Evolutionary conservation across 2,113 vertebrate genomes (phyloP).

Genomic region (Chionodraco myersi): DNA sequence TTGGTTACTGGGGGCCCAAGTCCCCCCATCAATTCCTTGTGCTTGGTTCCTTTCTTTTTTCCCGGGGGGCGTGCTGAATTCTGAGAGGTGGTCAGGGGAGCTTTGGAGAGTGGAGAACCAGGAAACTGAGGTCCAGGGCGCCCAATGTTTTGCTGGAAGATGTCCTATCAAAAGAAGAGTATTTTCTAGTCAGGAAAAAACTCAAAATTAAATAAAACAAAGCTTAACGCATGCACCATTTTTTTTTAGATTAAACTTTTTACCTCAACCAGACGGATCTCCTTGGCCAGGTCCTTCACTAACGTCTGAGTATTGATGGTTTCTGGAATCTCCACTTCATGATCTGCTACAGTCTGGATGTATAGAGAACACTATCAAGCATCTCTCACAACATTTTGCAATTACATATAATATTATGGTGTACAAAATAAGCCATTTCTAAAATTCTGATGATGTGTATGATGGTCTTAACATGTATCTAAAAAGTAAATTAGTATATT

Average conservation of each 20-base stretch:
- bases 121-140: conserved; percentile 87
- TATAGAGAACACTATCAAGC: neutral
- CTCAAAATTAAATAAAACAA: neutral
- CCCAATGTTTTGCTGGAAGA: conserved; percentile 92
- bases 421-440: neutral
- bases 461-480: neutral
- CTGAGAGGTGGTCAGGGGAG: conserved; percentile 81
- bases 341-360: conserved; percentile 87
- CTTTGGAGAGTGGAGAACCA: conserved; percentile 82
- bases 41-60: conserved; percentile 88
- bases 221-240: neutral
- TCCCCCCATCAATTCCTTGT: conserved; percentile 81
- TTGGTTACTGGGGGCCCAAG: conserved; percentile 77
- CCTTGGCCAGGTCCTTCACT: conserved; percentile 93
- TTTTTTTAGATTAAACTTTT: conserved; percentile 12
- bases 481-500: neutral
- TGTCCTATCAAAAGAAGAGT: conserved; percentile 81
- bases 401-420: neutral
- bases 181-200: neutral
- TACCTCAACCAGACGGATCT: conserved; percentile 93
- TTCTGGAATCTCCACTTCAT: conserved; percentile 92
- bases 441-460: neutral
- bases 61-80: conserved; percentile 84
- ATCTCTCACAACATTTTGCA: conserved; percentile 7
- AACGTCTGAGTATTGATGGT: conserved; percentile 89